Evolutionary conservation across 1,140 invertebrate species (phyloP).

Genomic region (Mamestra configurata): DNA sequence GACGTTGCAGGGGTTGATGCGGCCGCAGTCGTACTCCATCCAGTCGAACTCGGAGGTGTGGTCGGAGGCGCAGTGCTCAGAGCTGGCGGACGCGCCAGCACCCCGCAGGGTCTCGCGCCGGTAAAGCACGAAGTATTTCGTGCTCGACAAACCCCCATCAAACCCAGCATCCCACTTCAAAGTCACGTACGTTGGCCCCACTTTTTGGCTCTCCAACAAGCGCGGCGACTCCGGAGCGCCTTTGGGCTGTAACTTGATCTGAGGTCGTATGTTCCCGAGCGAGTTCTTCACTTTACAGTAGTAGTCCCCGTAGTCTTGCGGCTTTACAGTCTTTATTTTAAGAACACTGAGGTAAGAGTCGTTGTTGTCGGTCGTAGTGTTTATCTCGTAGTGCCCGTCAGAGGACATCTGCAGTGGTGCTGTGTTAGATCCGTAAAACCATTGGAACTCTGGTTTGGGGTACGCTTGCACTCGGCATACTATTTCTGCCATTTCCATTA

Average conservation of each 20-base stretch:
- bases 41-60: constrained; percentile 90
- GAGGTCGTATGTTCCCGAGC: constrained; percentile 92
- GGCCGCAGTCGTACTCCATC: constrained; percentile 94
- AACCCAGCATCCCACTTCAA: constrained; percentile 96
- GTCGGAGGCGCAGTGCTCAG: constrained; percentile 88
- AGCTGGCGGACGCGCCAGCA: constrained; percentile 53
- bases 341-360: constrained; percentile 95
- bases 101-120: constrained; percentile 89
- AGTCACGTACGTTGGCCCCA: constrained; percentile 93
- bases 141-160: constrained; percentile 95
- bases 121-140: constrained; percentile 95
- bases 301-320: constrained; percentile 96
- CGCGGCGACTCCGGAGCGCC: constrained; percentile 95
- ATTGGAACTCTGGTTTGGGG: constrained; percentile 97
- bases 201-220: constrained; percentile 90
- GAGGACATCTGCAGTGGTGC: constrained; percentile 92
- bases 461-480: constrained; percentile 96
- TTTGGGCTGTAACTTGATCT: constrained; percentile 94
- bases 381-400: constrained; percentile 96
- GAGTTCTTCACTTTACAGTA: constrained; percentile 94
- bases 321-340: constrained; percentile 92
- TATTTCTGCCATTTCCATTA: constrained; percentile 94
- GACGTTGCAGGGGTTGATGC: constrained; percentile 95
- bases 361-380: constrained; percentile 93
- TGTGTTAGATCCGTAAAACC: constrained; percentile 93